These are phyloP conservation scores for Thryonomys swinderianus DNA, from an alignment of 2,113 vertebrate genomes.

Conservation along the genomic window DNA sequence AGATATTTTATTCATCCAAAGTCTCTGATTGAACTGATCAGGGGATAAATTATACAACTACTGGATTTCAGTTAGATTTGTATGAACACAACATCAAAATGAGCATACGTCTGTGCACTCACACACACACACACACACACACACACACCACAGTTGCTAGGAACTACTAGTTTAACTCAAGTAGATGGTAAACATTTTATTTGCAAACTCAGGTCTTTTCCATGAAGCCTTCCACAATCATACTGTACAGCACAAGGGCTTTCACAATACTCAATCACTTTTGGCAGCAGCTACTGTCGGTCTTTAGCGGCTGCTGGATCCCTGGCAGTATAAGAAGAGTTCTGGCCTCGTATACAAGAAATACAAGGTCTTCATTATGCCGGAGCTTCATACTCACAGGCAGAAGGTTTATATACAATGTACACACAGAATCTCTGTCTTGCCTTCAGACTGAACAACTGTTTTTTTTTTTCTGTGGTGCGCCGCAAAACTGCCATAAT, in stretches of 20 bases:
- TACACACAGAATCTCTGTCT: constrained; percentile 79
- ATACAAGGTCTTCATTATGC: constrained; percentile 83
- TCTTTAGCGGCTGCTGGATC: constrained; percentile 70
- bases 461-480: constrained; percentile 31
- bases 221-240: constrained; percentile 53
- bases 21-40: background rate
- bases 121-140: background rate
- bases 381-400: constrained; percentile 76
- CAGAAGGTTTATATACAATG: constrained; percentile 78
- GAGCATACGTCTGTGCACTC: background rate
- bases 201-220: constrained; percentile 69
- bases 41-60: background rate
- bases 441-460: constrained; percentile 77
- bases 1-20: background rate
- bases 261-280: constrained; percentile 80
- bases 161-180: background rate
- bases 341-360: constrained; percentile 73
- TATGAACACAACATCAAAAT: background rate
- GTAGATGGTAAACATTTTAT: constrained; percentile 65
- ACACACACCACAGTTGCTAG: background rate
- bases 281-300: constrained; percentile 76
- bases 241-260: constrained; percentile 73
- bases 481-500: constrained; percentile 78
- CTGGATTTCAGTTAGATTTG: background rate
- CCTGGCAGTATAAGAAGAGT: constrained; percentile 77